Evolutionary conservation across 1,140 invertebrate genomes (phyloP).

Genomic region (Eueides isabella): DNA sequence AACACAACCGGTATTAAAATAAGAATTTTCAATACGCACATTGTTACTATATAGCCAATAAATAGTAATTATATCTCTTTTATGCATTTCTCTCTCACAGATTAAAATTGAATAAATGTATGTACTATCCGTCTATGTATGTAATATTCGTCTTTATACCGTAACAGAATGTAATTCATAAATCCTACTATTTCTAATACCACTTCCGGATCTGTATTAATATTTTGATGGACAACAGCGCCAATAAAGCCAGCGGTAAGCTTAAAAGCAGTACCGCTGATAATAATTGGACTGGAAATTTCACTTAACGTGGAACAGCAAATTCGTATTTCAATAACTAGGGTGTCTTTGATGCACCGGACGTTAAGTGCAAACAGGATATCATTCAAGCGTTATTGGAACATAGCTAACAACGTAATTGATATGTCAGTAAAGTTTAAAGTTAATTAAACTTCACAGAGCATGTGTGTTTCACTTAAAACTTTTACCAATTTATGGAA

Average conservation of each 20-base stretch:
- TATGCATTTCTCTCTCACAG: no score
- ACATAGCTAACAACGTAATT: conserved; percentile 7
- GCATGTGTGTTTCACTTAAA: background rate
- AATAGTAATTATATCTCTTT: no score
- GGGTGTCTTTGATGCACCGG: conserved; percentile 12
- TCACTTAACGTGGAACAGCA: background rate
- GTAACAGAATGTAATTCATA: no score
- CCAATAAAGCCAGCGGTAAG: background rate
- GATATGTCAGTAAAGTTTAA: conserved; percentile 6
- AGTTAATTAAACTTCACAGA: background rate
- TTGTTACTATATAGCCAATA: no score
- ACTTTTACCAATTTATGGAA: background rate
- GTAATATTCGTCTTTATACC: no score
- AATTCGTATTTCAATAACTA: conserved; percentile 10
- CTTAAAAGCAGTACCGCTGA: background rate
- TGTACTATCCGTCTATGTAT: no score
- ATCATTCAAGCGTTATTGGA: conserved; percentile 13
- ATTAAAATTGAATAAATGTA: no score
- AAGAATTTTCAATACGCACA: no score
- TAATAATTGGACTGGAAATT: conserved; percentile 12
- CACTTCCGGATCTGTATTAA: background rate
- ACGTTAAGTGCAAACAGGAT: conserved; percentile 19
- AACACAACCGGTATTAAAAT: no score
- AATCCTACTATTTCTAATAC: background rate
- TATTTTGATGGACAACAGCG: background rate